Evolutionary conservation across 2,888 invertebrate species (phyloP).

Genomic region (Stenotaenia linearis): DNA sequence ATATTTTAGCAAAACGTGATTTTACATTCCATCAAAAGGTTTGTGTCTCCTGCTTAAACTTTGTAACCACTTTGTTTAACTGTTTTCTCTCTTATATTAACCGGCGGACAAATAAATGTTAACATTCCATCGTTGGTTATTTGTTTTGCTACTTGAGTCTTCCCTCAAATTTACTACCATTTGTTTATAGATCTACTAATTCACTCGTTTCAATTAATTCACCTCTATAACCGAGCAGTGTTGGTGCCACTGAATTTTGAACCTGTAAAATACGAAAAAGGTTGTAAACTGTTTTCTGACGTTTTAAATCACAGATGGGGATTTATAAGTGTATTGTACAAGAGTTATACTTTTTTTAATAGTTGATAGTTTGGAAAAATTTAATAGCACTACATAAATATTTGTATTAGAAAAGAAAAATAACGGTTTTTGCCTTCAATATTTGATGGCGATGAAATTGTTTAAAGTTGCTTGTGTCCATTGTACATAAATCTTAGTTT

Average conservation of each 20-base stretch:
- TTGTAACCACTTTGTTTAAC: not conserved
- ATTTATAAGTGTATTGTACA: conserved; percentile 4
- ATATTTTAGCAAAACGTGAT: not conserved
- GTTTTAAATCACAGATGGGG: not conserved
- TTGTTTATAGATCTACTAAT: not conserved
- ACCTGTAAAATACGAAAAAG: not conserved
- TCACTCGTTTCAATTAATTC: not conserved
- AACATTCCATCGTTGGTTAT: not conserved
- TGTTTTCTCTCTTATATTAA: not conserved
- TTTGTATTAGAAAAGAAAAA: conserved; percentile 1
- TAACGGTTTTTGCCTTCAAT: not conserved
- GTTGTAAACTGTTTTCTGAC: not conserved
- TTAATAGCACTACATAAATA: not conserved
- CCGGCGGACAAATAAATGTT: not conserved
- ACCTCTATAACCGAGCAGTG: conserved; percentile 3
- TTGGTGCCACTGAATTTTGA: not conserved
- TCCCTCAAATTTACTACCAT: not conserved
- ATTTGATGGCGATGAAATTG: too few relatives aligned
- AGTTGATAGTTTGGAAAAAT: too few relatives aligned
- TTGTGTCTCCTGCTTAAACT: not conserved
- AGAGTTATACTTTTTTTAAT: not conserved
- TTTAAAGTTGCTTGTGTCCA: conserved; percentile 3
- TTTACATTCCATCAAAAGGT: not conserved
- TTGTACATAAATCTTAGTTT: not conserved
- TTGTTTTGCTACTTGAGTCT: not conserved